Evolutionary conservation across 2,888 invertebrate species (phyloP).

Genomic region (Neoaliturus tenellus): DNA sequence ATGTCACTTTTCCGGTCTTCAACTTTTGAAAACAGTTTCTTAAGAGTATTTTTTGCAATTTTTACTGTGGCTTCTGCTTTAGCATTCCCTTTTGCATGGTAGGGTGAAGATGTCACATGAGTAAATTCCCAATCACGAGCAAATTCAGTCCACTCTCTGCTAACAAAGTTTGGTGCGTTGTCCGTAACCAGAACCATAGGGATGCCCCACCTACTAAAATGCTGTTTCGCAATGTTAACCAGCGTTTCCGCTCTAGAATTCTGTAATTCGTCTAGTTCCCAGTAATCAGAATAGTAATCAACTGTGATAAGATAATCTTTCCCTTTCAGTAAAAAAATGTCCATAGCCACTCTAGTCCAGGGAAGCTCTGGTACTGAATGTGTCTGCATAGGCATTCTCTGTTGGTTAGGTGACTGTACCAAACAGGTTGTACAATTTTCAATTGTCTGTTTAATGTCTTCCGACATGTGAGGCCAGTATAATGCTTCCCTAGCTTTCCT

Average conservation of each 20-base stretch:
- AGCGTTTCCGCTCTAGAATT: neutral
- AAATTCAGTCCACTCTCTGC: conserved; percentile 45
- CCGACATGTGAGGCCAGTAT: neutral
- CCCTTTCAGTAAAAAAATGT: neutral
- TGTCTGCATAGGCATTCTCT: neutral
- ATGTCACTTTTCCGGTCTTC: conserved; percentile 59
- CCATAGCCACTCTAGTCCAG: neutral
- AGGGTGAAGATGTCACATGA: conserved; percentile 63
- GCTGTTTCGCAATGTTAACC: neutral
- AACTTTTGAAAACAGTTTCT: conserved; percentile 63
- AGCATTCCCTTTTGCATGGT: conserved; percentile 63
- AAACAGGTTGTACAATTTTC: neutral
- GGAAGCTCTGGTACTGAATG: neutral
- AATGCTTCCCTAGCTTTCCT: neutral
- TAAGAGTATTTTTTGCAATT: conserved; percentile 63
- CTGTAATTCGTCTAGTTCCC: neutral
- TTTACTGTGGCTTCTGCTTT: conserved; percentile 66
- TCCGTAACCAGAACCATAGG: neutral
- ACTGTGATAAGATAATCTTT: neutral
- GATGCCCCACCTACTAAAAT: neutral
- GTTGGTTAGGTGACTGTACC: neutral
- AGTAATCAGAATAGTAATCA: neutral
- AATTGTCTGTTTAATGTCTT: neutral
- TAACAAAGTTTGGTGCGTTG: neutral
- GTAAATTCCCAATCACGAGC: conserved; percentile 63